A percentile compares a stretch with the other conserved stretches of the same genome.
These are phyloP conservation scores for Zaprionus capensis DNA, from an alignment of 1,140 invertebrate species.

Conservation along the genomic window DNA sequence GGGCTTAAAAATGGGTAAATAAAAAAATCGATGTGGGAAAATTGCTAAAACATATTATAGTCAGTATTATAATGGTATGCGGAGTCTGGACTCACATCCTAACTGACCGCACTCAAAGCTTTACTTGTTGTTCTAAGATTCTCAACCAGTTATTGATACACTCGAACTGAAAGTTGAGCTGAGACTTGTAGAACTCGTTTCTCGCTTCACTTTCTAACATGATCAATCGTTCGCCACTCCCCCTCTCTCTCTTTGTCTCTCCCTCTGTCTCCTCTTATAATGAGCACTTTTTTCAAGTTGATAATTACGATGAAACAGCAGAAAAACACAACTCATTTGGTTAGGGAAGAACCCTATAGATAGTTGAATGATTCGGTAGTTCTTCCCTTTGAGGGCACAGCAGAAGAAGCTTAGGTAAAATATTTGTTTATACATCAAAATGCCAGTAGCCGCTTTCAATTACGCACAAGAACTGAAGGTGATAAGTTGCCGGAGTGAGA, in stretches of 20 bases:
- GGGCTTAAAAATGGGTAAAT: constrained; percentile 20
- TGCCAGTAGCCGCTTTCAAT: constrained; percentile 80
- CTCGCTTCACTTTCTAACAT: constrained; percentile 73
- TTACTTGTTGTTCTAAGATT: constrained; percentile 11
- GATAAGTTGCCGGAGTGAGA: constrained; percentile 54
- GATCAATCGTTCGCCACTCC: constrained; percentile 40
- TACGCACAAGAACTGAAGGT: constrained; percentile 36
- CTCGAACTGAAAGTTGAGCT: constrained; percentile 11
- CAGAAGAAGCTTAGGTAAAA: constrained; percentile 63
- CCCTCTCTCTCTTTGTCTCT: constrained; percentile 19
- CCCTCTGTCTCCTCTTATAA: constrained; percentile 40
- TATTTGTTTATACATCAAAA: constrained; percentile 79
- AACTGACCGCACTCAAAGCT: constrained; percentile 53
- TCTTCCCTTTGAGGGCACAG: constrained; percentile 37
- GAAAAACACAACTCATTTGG: constrained; percentile 67
- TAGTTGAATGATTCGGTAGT: constrained; percentile 60
- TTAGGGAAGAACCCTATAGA: constrained; percentile 42
- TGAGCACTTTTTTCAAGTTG: constrained; percentile 78
- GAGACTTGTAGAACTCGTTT: constrained; percentile 60
- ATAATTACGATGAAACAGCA: constrained; percentile 81
- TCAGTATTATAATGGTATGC: background rate
- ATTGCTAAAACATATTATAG: background rate
- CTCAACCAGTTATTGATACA: constrained; percentile 44
- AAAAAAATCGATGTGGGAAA: constrained; percentile 1
- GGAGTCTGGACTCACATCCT: background rate